Conservation (phyloP, 2,797 vertebrate species). For the Artibeus jamaicensis region DNA sequence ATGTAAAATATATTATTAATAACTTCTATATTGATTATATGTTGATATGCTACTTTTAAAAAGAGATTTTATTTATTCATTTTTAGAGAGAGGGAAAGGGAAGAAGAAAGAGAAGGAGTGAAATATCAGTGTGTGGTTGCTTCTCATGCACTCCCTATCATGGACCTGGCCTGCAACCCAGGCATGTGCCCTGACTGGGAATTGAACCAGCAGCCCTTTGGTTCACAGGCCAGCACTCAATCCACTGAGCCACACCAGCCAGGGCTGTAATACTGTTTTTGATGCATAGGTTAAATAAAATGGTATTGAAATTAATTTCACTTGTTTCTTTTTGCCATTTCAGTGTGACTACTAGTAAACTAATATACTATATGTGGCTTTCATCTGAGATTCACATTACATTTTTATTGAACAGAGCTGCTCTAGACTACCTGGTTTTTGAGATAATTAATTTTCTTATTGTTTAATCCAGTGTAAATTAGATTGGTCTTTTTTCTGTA, state of each 20-base stretch:
- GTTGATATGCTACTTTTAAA: not conserved
- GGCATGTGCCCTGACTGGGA: too few relatives aligned
- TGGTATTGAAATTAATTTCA: constrained; percentile 18
- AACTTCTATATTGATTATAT: constrained; percentile 5
- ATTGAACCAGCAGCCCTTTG: too few relatives aligned
- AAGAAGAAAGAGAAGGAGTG: too few relatives aligned
- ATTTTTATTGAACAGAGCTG: not conserved
- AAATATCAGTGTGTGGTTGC: too few relatives aligned
- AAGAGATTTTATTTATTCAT: too few relatives aligned
- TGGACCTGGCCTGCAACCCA: too few relatives aligned
- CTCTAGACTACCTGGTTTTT: not conserved
- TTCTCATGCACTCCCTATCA: too few relatives aligned
- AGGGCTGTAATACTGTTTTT: not conserved
- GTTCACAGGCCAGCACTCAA: too few relatives aligned
- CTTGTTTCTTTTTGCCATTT: constrained; percentile 15
- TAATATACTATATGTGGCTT: not conserved
- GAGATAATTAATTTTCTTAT: not conserved
- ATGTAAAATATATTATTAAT: not conserved
- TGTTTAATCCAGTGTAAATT: constrained; percentile 5
- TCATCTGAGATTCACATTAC: not conserved
- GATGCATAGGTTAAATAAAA: not conserved
- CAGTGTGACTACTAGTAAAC: not conserved
- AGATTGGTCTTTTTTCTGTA: not conserved
- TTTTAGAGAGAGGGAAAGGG: too few relatives aligned
- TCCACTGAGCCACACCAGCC: too few relatives aligned